Evolutionary conservation across 1,140 invertebrate genomes (phyloP).

Genomic region (Drosophila littoralis): DNA sequence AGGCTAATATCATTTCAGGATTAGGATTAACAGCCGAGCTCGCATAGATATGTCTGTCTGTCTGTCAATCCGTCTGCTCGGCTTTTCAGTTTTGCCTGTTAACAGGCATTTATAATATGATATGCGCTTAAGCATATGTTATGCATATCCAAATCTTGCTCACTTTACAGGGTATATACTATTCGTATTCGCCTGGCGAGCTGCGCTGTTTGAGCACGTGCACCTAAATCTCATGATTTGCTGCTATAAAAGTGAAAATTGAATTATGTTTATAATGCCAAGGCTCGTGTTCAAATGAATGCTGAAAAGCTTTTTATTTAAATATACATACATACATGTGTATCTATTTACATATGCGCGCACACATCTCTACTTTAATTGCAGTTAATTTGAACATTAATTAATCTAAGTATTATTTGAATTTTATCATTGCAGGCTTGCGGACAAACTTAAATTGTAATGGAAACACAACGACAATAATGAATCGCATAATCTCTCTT

Average conservation of each 20-base stretch:
- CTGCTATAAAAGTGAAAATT: not conserved
- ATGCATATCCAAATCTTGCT: not conserved
- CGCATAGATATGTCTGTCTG: too few species aligned
- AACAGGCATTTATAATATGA: too few species aligned
- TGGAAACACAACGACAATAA: constrained; percentile 12
- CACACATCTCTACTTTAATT: constrained; percentile 1
- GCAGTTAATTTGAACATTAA: constrained; percentile 11
- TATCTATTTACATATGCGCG: not conserved
- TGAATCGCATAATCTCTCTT: constrained; percentile 24
- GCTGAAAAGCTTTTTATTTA: too few species aligned
- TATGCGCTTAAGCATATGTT: not conserved
- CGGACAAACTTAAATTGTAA: constrained; percentile 40
- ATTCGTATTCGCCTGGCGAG: not conserved
- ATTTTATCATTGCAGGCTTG: constrained; percentile 33
- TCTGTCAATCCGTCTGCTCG: too few species aligned
- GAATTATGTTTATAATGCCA: not conserved
- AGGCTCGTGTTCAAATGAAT: not conserved
- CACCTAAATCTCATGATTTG: not conserved
- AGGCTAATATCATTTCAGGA: too few species aligned
- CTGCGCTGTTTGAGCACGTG: not conserved
- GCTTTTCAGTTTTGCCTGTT: too few species aligned
- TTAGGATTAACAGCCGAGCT: too few species aligned
- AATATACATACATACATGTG: too few species aligned
- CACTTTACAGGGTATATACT: not conserved
- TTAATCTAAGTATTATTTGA: constrained; percentile 23